These are phyloP conservation scores for Acleris sparsana DNA, from an alignment of 2,888 invertebrate genomes.

Conservation along the genomic window DNA sequence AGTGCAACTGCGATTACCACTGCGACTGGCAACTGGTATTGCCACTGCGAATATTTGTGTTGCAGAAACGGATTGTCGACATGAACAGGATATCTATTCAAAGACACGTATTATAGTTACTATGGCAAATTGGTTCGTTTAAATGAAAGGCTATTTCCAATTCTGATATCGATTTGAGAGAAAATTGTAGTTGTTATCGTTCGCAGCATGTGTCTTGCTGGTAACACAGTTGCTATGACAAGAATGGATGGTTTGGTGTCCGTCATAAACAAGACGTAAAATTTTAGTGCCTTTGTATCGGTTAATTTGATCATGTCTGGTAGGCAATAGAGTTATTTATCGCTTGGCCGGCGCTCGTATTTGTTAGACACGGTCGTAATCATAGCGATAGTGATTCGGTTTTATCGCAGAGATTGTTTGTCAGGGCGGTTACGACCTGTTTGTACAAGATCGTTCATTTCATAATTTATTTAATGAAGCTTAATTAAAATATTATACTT, in stretches of 20 bases:
- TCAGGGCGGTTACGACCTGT: conserved; percentile 20
- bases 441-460: conserved; percentile 13
- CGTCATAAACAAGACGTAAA: conserved; percentile 32
- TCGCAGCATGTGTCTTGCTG: too few species aligned
- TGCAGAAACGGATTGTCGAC: too few species aligned
- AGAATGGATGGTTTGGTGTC: conserved; percentile 28
- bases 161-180: too few species aligned
- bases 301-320: conserved; percentile 29
- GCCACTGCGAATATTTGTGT: too few species aligned
- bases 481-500: background rate
- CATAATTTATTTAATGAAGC: conserved; percentile 16
- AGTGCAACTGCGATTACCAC: too few species aligned
- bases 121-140: too few species aligned
- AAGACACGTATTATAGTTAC: too few species aligned
- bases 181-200: too few species aligned
- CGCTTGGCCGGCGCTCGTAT: conserved; percentile 21
- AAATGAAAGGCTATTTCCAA: too few species aligned
- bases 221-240: background rate
- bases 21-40: too few species aligned
- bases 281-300: conserved; percentile 31
- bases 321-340: conserved; percentile 32
- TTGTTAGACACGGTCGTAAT: conserved; percentile 17
- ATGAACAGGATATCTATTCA: too few species aligned
- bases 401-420: conserved; percentile 27
- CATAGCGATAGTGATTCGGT: conserved; percentile 26